Percentiles rank a stretch among this genome's conserved stretches.
phyloP scores from a whole-genome alignment of 2,888 invertebrate species.

The Vanessa cardui region DNA sequence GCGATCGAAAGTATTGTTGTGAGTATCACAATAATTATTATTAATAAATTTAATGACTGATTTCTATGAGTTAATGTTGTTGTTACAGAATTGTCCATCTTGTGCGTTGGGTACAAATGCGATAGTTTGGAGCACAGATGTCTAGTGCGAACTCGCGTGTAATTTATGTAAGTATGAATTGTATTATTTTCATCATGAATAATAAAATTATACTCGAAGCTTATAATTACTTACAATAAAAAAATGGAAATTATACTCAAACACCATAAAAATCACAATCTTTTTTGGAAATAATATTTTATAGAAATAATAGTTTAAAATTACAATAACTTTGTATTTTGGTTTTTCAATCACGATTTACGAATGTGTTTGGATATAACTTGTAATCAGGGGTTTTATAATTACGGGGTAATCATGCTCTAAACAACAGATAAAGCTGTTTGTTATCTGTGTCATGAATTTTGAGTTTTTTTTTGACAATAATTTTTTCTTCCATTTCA shows the following conservation, averaged over 20 bases:
- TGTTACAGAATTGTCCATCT: constrained; percentile 80
- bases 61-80: not conserved
- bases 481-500: constrained; percentile 52
- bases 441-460: not conserved
- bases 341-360: no score
- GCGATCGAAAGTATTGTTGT: constrained; percentile 82
- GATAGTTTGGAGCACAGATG: constrained; percentile 82
- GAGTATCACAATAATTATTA: constrained; percentile 49
- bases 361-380: no score
- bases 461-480: constrained; percentile 1
- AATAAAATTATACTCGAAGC: no score
- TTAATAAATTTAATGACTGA: no score
- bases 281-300: no score
- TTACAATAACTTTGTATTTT: no score
- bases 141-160: constrained; percentile 54
- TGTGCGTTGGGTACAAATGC: constrained; percentile 81
- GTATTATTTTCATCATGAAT: not conserved
- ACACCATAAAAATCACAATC: no score
- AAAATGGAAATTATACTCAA: no score
- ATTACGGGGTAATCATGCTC: no score
- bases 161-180: constrained; percentile 20
- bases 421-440: not conserved
- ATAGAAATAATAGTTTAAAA: no score
- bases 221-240: no score
- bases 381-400: no score